These are phyloP conservation scores for Pseudocheirus occidentalis DNA, from an alignment of 2,797 vertebrate species.

Conservation along the genomic window DNA sequence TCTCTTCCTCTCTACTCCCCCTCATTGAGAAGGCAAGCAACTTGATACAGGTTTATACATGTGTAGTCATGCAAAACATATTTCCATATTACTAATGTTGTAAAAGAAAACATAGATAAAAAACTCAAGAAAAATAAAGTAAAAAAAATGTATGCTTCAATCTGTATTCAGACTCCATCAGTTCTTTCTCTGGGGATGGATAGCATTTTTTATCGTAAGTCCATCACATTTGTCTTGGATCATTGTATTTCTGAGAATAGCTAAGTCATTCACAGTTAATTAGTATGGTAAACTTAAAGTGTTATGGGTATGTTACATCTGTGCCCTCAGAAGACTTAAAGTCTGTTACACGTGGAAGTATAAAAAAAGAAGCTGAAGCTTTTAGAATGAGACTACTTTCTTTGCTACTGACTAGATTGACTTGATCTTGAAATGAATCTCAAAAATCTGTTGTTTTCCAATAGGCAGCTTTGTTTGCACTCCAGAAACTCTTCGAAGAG, in stretches of 20 bases:
- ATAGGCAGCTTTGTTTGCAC: constrained; percentile 96
- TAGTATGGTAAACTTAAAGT: neutral
- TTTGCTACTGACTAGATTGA: neutral
- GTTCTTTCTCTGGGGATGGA: neutral
- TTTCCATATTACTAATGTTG: neutral
- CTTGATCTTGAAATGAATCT: neutral
- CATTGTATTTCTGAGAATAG: neutral
- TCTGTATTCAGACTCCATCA: neutral
- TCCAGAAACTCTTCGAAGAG: constrained; percentile 92
- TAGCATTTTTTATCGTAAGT: neutral
- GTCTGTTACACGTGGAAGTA: neutral
- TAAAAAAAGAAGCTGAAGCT: neutral
- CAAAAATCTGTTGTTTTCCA: constrained; percentile 4
- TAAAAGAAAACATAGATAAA: neutral
- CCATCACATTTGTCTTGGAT: neutral
- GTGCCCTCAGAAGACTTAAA: neutral
- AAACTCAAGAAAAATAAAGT: neutral
- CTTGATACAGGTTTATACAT: neutral
- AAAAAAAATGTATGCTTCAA: neutral
- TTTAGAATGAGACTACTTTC: neutral
- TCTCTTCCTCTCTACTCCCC: neutral
- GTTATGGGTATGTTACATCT: neutral
- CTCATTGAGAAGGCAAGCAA: neutral
- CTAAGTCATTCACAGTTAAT: neutral
- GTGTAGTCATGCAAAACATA: neutral